phyloP scores from a whole-genome alignment of 1,140 invertebrate genomes.

The Camponotus floridanus region DNA sequence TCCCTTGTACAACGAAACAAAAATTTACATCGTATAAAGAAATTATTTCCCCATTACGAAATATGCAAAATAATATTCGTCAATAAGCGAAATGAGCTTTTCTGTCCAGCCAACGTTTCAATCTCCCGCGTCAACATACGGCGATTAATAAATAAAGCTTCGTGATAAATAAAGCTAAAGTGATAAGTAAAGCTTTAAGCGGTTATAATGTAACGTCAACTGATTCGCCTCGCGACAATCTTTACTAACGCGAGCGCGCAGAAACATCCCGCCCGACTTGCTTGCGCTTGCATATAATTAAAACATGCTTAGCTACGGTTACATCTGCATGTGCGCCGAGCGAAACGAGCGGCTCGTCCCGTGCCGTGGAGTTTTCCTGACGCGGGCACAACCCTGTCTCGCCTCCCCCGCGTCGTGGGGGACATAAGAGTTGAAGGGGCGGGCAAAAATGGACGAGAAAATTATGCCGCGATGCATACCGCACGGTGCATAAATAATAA shows the following conservation, averaged over 20 bases:
- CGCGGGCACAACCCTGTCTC: constrained; percentile 25
- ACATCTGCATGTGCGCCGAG: constrained; percentile 51
- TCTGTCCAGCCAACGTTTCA: constrained; percentile 3
- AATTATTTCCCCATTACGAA: background rate
- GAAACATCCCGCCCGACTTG: background rate
- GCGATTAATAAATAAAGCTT: constrained; percentile 58
- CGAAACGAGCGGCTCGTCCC: constrained; percentile 43
- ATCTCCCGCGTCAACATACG: background rate
- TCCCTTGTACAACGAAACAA: background rate
- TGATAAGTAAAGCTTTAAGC: constrained; percentile 4
- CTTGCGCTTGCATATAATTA: constrained; percentile 70
- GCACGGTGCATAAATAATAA: constrained; percentile 55
- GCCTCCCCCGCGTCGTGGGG: background rate
- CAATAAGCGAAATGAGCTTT: constrained; percentile 13
- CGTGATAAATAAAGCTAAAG: too few relatives aligned
- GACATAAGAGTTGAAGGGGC: background rate
- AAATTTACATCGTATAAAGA: background rate
- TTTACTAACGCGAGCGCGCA: background rate
- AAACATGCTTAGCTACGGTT: constrained; percentile 70
- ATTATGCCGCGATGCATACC: constrained; percentile 51
- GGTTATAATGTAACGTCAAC: constrained; percentile 58
- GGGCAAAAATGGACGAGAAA: constrained; percentile 57
- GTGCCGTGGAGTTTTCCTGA: constrained; percentile 47
- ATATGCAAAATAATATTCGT: background rate
- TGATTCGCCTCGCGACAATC: constrained; percentile 22